Conservation (phyloP, 2,797 vertebrate genomes). For the Pangasius djambal region DNA sequence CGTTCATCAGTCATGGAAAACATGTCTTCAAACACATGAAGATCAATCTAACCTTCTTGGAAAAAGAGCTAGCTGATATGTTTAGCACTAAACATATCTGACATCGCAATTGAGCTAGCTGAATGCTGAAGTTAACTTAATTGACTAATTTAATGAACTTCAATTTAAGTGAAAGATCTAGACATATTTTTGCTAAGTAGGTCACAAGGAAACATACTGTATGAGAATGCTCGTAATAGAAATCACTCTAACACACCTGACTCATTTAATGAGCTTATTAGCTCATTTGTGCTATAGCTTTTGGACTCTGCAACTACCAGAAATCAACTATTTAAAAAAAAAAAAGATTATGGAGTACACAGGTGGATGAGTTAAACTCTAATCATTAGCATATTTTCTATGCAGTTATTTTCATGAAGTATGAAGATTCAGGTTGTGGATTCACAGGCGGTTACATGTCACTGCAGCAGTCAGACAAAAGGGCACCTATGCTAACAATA, state of each 20-base stretch:
- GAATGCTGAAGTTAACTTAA: not conserved
- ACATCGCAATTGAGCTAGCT: not conserved
- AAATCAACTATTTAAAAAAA: not conserved
- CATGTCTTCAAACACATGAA: not conserved
- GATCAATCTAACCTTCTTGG: not conserved
- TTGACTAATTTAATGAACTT: not conserved
- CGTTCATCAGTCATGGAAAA: not conserved
- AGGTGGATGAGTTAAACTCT: not conserved
- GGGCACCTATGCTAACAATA: conserved; percentile 1
- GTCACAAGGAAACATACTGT: not conserved
- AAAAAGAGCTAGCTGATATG: not conserved
- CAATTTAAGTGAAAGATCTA: not conserved
- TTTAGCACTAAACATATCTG: not conserved
- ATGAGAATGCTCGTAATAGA: not conserved
- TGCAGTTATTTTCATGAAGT: not conserved
- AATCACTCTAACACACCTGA: not conserved
- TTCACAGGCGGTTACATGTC: conserved; percentile 10
- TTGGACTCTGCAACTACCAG: not conserved
- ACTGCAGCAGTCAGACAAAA: conserved; percentile 31
- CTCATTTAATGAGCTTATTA: not conserved
- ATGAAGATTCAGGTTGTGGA: conserved; percentile 1
- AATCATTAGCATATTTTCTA: not conserved
- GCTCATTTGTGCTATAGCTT: not conserved
- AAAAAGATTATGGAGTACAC: not conserved
- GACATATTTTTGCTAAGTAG: not conserved